Percentiles rank a stretch among this genome's conserved stretches.
Evolutionary conservation across 2,113 vertebrate genomes (phyloP).

Genomic region (Formicarius rufipectus): DNA sequence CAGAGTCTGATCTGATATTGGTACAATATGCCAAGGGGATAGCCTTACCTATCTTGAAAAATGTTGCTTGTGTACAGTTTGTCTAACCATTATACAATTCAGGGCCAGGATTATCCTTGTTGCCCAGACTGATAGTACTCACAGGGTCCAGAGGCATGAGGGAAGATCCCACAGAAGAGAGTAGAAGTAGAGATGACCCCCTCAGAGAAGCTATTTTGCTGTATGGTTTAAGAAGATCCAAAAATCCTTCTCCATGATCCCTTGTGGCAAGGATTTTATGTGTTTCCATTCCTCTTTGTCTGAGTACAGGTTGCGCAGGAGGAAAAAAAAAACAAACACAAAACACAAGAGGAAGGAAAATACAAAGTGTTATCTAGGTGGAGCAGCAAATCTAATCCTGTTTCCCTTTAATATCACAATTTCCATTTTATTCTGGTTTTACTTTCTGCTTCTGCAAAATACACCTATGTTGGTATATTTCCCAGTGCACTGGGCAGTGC

Average conservation of each 20-base stretch:
- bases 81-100: neutral
- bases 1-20: neutral
- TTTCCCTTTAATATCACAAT: neutral
- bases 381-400: neutral
- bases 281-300: neutral
- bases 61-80: neutral
- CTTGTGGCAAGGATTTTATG: neutral
- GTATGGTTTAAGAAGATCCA: neutral
- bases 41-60: neutral
- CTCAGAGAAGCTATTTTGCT: neutral
- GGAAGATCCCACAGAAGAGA: neutral
- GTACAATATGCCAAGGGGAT: neutral
- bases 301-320: neutral
- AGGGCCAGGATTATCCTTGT: neutral
- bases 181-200: neutral
- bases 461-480: neutral
- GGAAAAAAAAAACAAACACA: neutral
- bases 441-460: neutral
- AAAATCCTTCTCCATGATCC: neutral
- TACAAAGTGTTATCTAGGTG: neutral
- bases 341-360: neutral
- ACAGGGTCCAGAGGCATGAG: neutral
- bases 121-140: neutral
- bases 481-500: neutral
- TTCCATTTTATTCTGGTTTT: neutral